Conservation (phyloP, 2,888 invertebrate species). For the Eubasilissa splendida region DNA sequence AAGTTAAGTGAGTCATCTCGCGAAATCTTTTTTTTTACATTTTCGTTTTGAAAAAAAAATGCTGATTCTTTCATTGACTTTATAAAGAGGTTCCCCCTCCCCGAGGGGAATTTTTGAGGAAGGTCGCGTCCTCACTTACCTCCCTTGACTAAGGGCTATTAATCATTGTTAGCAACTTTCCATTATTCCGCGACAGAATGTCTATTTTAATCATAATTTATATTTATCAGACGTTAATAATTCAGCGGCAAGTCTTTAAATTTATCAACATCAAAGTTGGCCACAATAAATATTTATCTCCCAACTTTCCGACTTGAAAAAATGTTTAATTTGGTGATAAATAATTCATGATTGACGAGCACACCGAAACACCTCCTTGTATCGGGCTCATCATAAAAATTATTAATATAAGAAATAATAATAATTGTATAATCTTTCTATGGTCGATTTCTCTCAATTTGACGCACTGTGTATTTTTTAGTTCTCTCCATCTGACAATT, state of each 20-base stretch:
- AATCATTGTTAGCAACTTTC: constrained; percentile 45
- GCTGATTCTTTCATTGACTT: not conserved
- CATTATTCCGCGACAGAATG: constrained; percentile 41
- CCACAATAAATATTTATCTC: constrained; percentile 28
- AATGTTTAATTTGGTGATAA: constrained; percentile 37
- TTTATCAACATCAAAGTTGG: constrained; percentile 30
- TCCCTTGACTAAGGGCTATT: constrained; percentile 18
- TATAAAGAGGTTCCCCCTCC: not conserved
- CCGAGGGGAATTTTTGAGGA: not conserved
- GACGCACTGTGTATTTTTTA: no score
- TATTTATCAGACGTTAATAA: constrained; percentile 42
- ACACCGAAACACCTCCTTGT: not conserved
- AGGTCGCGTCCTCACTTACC: constrained; percentile 10
- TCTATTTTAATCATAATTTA: constrained; percentile 45
- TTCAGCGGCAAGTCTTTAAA: constrained; percentile 5
- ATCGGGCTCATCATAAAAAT: no score
- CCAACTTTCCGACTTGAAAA: constrained; percentile 25
- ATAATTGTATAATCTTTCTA: no score
- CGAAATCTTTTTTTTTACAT: no score
- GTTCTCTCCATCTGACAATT: no score
- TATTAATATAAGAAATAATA: no score
- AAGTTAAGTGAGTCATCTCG: no score
- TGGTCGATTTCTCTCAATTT: no score
- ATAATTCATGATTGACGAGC: constrained; percentile 25
- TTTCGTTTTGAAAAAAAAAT: no score